Percentiles rank a stretch among this genome's conserved stretches.
These are phyloP conservation scores for Isurus oxyrinchus DNA, from an alignment of 2,113 vertebrate genomes.

Conservation along the genomic window DNA sequence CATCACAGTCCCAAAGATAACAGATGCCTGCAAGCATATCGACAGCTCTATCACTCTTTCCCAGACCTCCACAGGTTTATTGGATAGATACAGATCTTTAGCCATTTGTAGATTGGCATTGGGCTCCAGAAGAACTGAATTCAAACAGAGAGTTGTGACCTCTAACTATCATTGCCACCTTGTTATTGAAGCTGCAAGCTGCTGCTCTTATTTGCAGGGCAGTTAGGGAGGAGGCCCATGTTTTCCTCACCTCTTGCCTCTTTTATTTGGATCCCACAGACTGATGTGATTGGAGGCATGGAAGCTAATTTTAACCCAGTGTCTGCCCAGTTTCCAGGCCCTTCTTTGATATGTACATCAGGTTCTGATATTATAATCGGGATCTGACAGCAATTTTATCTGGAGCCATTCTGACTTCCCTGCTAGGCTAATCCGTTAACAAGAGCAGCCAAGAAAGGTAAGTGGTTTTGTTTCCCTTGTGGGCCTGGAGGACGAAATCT, in stretches of 20 bases:
- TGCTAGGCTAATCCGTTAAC: background rate
- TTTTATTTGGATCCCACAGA: background rate
- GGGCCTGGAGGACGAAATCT: background rate
- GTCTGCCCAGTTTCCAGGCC: background rate
- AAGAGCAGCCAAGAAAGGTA: background rate
- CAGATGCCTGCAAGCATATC: background rate
- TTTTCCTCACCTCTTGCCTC: background rate
- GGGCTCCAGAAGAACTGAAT: background rate
- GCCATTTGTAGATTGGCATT: background rate
- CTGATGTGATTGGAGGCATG: background rate
- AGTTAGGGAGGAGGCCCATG: background rate
- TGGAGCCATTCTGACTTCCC: background rate
- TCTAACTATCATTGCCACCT: background rate
- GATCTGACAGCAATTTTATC: background rate
- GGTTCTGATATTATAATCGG: background rate
- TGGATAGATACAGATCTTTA: background rate
- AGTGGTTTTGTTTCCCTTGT: background rate
- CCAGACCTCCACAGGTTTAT: background rate
- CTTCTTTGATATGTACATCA: background rate
- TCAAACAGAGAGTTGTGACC: background rate
- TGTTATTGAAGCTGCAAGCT: background rate
- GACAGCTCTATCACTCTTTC: background rate
- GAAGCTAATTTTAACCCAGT: background rate
- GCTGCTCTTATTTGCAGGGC: background rate
- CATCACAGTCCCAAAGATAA: background rate